Evolutionary conservation across 1,140 invertebrate species (phyloP), one percentile per base, ranked within the genome.

Genomic region (Bradynema listronoti): DNA sequence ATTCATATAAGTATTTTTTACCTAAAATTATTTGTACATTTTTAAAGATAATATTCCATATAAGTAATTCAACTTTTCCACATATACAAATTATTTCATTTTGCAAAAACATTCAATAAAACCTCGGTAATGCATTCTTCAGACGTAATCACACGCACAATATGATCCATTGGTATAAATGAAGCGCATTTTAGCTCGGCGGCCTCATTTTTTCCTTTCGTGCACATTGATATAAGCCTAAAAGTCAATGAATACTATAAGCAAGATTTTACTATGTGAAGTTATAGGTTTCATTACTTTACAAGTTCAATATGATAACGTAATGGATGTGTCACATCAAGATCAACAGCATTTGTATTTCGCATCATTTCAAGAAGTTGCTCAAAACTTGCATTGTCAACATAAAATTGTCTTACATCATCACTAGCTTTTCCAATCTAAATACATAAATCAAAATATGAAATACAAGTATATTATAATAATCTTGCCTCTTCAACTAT

Each of bases 1-100:
- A 69, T 93, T 92, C n/a, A 96, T 90, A 79, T 98, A 99, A 0
- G 91, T 93, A 79, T 92, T 88, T 83, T 98, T 98, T 0, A 98
- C 88, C 88, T 90, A 65, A 45, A 78, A 79, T 59, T 30, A 58
- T 58, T 11, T 5, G 22, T 58, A 16, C 7, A 22, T 3, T n/a
- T n/a, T 61, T 43, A 11, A 36, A 27, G 24, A 22, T 58, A 57
- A 19, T 6, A 19, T 19, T 58, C 14, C 11, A 25, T 51, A n/a
- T 64, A 11, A 71, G 47, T 29, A n/a, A n/a, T 39, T 39, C 19
- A 11, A 19, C 36, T 19, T 11, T 14, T 60, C 16, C 11, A 58
- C n/a, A 9, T 29, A 9, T 46, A 97, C 82, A 78, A 97, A 96
- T 68, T 11, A 39, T 11, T 39, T 11, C 36, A 39, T 11, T 39